phyloP scores from a whole-genome alignment of 2,113 vertebrate genomes.

The Pyxicephalus adspersus region DNA sequence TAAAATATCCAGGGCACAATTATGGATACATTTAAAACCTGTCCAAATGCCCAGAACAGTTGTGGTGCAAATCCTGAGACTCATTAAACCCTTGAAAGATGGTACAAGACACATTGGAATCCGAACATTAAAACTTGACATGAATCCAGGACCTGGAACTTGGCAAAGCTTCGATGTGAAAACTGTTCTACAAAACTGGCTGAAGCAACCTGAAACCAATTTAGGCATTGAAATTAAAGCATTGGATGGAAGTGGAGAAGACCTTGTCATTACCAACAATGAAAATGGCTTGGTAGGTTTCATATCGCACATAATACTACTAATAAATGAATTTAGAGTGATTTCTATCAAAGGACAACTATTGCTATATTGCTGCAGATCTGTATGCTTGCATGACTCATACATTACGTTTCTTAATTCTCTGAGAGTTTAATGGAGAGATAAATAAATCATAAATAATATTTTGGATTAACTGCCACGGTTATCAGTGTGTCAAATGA shows the following conservation, averaged over 20 bases:
- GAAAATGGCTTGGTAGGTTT: conserved; percentile 94
- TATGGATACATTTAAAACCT: conserved; percentile 93
- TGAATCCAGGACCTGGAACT: conserved; percentile 87
- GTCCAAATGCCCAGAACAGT: conserved; percentile 86
- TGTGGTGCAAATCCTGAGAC: conserved; percentile 94
- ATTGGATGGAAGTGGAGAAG: conserved; percentile 85
- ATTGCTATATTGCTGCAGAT: too few species aligned
- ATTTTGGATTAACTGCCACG: too few species aligned
- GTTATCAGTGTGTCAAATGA: too few species aligned
- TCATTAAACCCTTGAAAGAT: conserved; percentile 89
- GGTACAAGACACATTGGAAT: conserved; percentile 85
- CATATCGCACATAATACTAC: not conserved
- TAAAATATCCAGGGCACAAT: conserved; percentile 90
- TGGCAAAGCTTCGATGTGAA: conserved; percentile 99
- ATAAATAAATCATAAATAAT: too few species aligned
- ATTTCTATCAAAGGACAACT: too few species aligned
- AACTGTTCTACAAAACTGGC: conserved; percentile 92
- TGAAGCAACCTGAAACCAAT: conserved; percentile 98
- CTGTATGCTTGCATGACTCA: too few species aligned
- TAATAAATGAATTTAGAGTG: not conserved
- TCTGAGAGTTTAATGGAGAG: too few species aligned
- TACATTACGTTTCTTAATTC: too few species aligned
- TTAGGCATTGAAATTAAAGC: conserved; percentile 98
- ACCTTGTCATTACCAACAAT: conserved; percentile 91
- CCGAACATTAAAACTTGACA: conserved; percentile 95